Evolutionary conservation across 37 sponge, comb jelly and placozoan species (phyloP).

Genomic region (Tethya wilhelma): DNA sequence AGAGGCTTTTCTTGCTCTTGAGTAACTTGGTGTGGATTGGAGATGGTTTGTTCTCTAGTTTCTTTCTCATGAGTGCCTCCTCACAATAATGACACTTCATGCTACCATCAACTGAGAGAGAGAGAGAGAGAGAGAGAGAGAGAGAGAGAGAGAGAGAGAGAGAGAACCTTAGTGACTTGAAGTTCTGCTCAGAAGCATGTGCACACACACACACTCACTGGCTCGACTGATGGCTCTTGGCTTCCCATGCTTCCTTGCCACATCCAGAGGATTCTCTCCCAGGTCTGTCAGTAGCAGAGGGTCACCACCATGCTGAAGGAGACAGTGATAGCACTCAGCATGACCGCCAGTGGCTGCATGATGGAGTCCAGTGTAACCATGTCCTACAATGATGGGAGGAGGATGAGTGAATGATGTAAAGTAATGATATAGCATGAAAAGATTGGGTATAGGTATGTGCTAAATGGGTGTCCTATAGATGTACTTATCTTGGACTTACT

Average conservation of each 20-base stretch:
- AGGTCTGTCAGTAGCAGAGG: not conserved
- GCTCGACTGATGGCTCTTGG: slow-evolving; percentile 32
- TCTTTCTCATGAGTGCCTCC: not conserved
- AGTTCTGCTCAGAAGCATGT: too few species aligned
- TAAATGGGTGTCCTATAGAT: not conserved
- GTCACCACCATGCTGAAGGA: slow-evolving; percentile 67
- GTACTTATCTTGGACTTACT: slow-evolving; percentile 22
- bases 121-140: not conserved
- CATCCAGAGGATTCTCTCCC: slow-evolving; percentile 42
- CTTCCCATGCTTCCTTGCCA: slow-evolving; percentile 72
- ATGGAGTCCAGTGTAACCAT: slow-evolving; percentile 55
- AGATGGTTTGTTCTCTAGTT: not conserved
- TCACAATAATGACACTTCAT: slow-evolving; percentile 4
- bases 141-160: not conserved
- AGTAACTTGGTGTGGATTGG: slow-evolving; percentile 2
- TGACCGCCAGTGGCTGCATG: slow-evolving; percentile 70
- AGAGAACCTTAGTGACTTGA: too few species aligned
- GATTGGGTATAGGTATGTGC: not conserved
- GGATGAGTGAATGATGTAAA: too few species aligned
- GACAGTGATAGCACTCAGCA: slow-evolving; percentile 66
- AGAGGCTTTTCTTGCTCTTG: slow-evolving; percentile 14
- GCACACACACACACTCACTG: slow-evolving; percentile 27
- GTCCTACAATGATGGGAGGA: slow-evolving; percentile 22
- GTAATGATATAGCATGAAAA: not conserved
- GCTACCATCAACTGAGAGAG: slow-evolving; percentile 5